phyloP scores from a whole-genome alignment of 2,888 invertebrate species.

The Asteroscopus sphinx region DNA sequence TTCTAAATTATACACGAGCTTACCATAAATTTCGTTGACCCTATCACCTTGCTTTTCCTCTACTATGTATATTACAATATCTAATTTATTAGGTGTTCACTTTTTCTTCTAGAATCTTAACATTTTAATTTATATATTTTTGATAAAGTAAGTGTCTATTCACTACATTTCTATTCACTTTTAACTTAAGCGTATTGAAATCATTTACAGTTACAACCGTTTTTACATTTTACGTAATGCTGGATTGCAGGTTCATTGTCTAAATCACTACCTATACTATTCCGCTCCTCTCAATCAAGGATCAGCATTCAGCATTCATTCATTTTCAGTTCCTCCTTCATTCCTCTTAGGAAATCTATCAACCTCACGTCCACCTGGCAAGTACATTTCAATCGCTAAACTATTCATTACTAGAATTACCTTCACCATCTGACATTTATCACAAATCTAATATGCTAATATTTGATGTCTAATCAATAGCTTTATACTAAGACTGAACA shows the following conservation, averaged over 20 bases:
- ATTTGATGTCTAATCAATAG: conserved; percentile 61
- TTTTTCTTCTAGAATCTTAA: not conserved
- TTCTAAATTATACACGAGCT: conserved; percentile 51
- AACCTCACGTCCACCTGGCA: conserved; percentile 21
- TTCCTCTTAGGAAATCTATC: conserved; percentile 36
- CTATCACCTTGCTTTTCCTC: conserved; percentile 60
- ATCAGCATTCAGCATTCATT: conserved; percentile 15
- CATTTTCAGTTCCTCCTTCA: conserved; percentile 36
- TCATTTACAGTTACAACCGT: not conserved
- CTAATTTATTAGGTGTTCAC: conserved; percentile 24
- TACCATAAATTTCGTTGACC: conserved; percentile 60
- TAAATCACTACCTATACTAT: conserved; percentile 4
- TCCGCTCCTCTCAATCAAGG: conserved; percentile 7
- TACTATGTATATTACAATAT: conserved; percentile 37
- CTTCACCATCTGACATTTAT: conserved; percentile 52
- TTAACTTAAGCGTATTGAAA: not conserved
- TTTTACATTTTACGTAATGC: not conserved
- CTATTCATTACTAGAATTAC: conserved; percentile 55
- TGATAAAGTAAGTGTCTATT: not conserved
- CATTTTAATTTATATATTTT: not conserved
- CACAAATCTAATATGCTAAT: conserved; percentile 61
- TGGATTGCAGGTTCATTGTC: not conserved
- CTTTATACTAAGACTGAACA: conserved; percentile 48
- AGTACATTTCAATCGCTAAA: conserved; percentile 37
- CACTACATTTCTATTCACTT: not conserved